These are phyloP conservation scores for Rhynchonycteris naso DNA, from an alignment of 2,797 vertebrate genomes.

Conservation along the genomic window DNA sequence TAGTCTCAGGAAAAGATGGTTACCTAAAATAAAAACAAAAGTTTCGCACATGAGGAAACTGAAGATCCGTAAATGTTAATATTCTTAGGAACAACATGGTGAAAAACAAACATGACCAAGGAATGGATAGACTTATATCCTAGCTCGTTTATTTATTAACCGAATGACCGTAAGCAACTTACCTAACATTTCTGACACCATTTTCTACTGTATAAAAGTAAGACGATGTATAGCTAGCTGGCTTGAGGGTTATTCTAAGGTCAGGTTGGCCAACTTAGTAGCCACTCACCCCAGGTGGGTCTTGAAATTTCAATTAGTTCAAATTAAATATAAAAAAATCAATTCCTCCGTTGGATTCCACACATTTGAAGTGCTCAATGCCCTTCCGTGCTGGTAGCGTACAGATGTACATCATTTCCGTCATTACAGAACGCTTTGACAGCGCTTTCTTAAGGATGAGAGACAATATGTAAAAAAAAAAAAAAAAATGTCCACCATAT, in stretches of 20 bases:
- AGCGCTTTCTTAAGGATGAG: neutral
- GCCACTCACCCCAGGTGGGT: neutral
- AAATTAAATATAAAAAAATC: conserved; percentile 4
- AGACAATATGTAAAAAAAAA: neutral
- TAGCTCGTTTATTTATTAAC: neutral
- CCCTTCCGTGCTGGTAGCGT: accelerated
- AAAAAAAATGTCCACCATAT: neutral
- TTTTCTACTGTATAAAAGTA: neutral
- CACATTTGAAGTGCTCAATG: neutral
- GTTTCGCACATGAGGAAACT: neutral
- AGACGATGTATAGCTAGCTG: neutral
- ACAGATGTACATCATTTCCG: neutral
- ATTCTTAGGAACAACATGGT: neutral
- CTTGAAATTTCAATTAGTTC: neutral
- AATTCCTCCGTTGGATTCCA: neutral
- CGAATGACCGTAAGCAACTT: neutral
- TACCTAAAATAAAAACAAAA: neutral
- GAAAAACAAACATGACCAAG: neutral
- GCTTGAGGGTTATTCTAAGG: neutral
- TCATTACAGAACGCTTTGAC: neutral
- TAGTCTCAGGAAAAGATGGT: neutral
- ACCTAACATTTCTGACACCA: neutral
- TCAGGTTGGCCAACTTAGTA: neutral
- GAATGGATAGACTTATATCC: neutral
- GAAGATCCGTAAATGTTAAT: neutral